Evolutionary conservation across 2,113 vertebrate species (phyloP).

Genomic region (Castor canadensis): DNA sequence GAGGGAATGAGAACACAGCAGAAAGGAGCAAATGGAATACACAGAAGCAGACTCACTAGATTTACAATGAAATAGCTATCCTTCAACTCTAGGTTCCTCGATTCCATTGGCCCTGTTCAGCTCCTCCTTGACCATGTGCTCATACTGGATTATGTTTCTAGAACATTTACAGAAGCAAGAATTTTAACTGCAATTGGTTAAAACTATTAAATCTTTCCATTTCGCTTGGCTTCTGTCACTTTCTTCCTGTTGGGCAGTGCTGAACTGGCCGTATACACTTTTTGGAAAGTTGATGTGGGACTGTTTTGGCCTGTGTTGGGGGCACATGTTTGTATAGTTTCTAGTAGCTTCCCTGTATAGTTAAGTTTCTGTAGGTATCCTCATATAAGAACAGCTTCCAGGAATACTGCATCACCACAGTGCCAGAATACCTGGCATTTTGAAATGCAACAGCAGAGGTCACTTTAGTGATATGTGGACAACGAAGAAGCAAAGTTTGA

Average conservation of each 20-base stretch:
- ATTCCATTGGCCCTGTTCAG: not conserved
- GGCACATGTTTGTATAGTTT: not conserved
- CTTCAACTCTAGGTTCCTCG: not conserved
- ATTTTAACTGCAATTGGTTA: not conserved
- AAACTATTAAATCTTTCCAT: not conserved
- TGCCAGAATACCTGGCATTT: not conserved
- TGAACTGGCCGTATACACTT: not conserved
- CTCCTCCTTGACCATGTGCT: not conserved
- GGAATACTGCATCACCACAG: not conserved
- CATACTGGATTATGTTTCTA: not conserved
- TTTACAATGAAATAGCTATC: not conserved
- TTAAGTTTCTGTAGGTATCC: not conserved
- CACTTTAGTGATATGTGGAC: not conserved
- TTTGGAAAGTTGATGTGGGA: not conserved
- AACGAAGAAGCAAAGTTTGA: not conserved
- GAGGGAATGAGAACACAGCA: not conserved
- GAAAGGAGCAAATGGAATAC: not conserved
- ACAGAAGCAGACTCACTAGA: not conserved
- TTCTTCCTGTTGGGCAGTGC: not conserved
- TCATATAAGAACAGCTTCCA: not conserved
- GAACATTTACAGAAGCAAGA: not conserved
- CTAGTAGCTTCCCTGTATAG: not conserved
- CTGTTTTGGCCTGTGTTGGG: not conserved
- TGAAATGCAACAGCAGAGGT: not conserved
- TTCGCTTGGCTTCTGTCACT: not conserved